Evolutionary conservation across 2,888 invertebrate species (phyloP), one percentile per base, ranked within the genome.

Genomic region (Sphecodes monilicornis): DNA sequence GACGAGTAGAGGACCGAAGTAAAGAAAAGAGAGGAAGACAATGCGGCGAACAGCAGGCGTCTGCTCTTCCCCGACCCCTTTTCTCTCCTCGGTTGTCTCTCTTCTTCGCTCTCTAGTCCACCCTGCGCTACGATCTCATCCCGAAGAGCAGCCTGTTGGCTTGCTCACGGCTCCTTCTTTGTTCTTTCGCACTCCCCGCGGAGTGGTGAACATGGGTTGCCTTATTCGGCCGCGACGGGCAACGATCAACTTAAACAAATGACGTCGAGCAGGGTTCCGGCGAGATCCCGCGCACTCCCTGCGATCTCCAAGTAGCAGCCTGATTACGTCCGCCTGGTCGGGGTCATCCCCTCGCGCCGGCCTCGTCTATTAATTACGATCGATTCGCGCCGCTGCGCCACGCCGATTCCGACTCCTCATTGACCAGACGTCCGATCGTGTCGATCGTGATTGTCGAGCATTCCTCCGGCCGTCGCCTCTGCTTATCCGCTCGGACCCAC

Each of bases 131-230:
- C 84, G 82, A 85, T 89, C 82, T 85, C 82, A 79, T 86, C 88
- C 81, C 80, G 60, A 81, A 76, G 86, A 73, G 68, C 73, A 71
- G 71, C 13, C 57, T 26, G 57, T 57, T 57, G 57, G 57, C 26
- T 26, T 75, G 81, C 84, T 70, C 70, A 72, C 77, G 68, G 79
- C 76, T 84, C 76, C 81, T 90, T 91, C 93, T 93, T 93, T 93
- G 93, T 93, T 91, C 92, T 91, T 93, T 92, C 91, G 88, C 92
- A 91, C 92, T 91, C 88, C 89, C 86, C 85, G 85, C 88, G 68
- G 90, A 88, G 89, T 84, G 86, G 82, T 80, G 86, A 91, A 89
- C 89, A 87, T 80, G 85, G 81, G 85, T 91, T 87, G 88, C 91
- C 92, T 92, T 92, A 91, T 93, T 92, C 91, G 90, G 91, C 29